A percentile compares a stretch with the other conserved stretches of the same genome.
Conservation (phyloP, 2,797 vertebrate species). For the Neosilurus mollespiculum region DNA sequence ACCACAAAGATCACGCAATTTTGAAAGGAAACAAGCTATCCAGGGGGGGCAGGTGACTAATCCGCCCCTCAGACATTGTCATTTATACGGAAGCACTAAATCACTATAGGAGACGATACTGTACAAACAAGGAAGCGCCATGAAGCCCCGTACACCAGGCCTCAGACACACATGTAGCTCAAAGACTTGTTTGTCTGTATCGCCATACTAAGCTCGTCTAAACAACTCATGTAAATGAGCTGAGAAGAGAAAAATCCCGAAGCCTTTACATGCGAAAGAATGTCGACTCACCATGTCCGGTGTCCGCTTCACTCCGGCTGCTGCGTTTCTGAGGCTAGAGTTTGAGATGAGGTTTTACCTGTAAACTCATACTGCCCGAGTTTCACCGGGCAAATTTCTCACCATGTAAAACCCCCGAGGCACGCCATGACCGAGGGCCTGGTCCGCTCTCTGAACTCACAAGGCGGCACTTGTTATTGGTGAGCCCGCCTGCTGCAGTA, state of each 20-base stretch:
- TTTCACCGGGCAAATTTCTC: slow-evolving; percentile 34
- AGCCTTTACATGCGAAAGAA: background rate
- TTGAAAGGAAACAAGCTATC: background rate
- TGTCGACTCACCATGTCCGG: slow-evolving; percentile 72
- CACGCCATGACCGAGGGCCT: slow-evolving; percentile 33
- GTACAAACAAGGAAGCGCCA: background rate
- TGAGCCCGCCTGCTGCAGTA: slow-evolving; percentile 35
- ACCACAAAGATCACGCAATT: background rate
- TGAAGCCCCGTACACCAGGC: background rate
- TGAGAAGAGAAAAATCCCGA: background rate
- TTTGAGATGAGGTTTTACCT: slow-evolving; percentile 37
- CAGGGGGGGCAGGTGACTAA: background rate
- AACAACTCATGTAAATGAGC: background rate
- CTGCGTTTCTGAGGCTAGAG: slow-evolving; percentile 59
- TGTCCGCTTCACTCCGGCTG: slow-evolving; percentile 36
- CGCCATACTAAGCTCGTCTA: background rate
- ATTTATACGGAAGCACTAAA: background rate
- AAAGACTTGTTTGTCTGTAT: background rate
- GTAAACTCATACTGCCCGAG: slow-evolving; percentile 62
- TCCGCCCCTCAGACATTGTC: background rate
- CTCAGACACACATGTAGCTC: background rate
- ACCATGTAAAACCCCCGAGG: slow-evolving; percentile 17
- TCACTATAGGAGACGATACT: background rate
- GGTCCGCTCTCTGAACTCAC: background rate
- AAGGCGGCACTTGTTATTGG: slow-evolving; percentile 45